Base-by-base conservation (phyloP, 2,113 vertebrate genomes). In the Nesoenas mayeri region DNA sequence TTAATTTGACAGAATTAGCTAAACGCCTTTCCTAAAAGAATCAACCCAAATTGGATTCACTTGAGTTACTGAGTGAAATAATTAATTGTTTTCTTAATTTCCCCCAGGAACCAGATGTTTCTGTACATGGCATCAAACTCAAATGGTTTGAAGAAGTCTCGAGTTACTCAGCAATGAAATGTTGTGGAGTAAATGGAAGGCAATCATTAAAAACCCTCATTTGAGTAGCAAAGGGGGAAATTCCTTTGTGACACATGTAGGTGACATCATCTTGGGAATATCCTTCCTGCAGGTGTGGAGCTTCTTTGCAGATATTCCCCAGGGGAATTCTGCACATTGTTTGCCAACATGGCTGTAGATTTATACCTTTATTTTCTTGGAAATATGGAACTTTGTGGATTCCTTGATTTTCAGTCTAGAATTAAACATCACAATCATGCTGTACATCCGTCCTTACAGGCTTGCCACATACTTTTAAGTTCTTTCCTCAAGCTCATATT, bases 31-130 rank as follows among this genome's bases (percentile, higher is more conserved):
- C 79, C 75, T 83, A 42, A 83, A 94, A 95, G 51, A 96, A 85
- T 78, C 54, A 90, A 80, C 9, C 14, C 51, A 91, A 77, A 91
- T 74, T 90, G 44, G 75, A 95, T 96, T 88, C 82, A 85, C 20
- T 58, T 78, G 74, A 94, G 74, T 75, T 80, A 67, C 67, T 67
- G 61, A 81, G 79, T 9, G 31, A 94, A 96, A 95, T 56, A 96
- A 91, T 90, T 48, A 94, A 95, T 91, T 88, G 78, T 95, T 95
- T 92, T 90, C 67, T 78, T 92, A 67, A 96, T 96, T 96, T 96
- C 75, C 95, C 85, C 34, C 56, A 91, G 90, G 93, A 94, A 93
- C 79, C 24, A 85, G 91, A 94, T 26, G 53, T 90, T 53, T 93
- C 79, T 71, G 69, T 85, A 84, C 31, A 28, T n/a, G 53, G 42